Percentiles rank a stretch among this genome's conserved stretches.
phyloP scores from a whole-genome alignment of 2,113 vertebrate genomes.

The Solea solea region DNA sequence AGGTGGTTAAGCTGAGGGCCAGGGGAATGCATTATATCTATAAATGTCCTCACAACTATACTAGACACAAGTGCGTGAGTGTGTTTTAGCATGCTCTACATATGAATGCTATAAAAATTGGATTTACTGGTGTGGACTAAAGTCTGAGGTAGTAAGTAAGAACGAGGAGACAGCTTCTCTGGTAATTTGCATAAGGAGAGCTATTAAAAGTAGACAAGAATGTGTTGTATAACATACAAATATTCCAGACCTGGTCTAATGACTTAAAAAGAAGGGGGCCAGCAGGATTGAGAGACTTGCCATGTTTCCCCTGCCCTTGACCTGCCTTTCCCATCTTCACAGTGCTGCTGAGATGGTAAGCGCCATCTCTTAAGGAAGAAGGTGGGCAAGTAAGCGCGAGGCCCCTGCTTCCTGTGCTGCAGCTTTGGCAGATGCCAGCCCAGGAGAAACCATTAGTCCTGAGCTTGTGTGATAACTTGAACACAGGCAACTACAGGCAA shows the following conservation, averaged over 20 bases:
- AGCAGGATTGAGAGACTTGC: constrained; percentile 75
- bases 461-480: constrained; percentile 45
- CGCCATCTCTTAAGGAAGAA: constrained; percentile 53
- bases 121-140: constrained; percentile 27
- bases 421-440: constrained; percentile 59
- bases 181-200: constrained; percentile 58
- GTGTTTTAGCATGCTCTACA: constrained; percentile 19
- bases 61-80: not conserved
- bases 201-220: constrained; percentile 67
- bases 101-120: constrained; percentile 7
- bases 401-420: constrained; percentile 66
- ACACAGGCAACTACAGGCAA: constrained; percentile 51
- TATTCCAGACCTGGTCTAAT: constrained; percentile 80
- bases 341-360: constrained; percentile 27
- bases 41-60: too few relatives aligned
- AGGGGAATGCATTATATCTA: too few relatives aligned
- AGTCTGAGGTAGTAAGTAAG: constrained; percentile 10
- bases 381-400: constrained; percentile 42
- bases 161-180: constrained; percentile 37
- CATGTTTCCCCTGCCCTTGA: constrained; percentile 57
- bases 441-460: constrained; percentile 71
- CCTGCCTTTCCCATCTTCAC: constrained; percentile 56
- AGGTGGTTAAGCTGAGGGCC: too few relatives aligned
- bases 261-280: constrained; percentile 81
- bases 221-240: constrained; percentile 76